phyloP scores from a whole-genome alignment of 2,797 vertebrate genomes.

The Siniperca undulata region DNA sequence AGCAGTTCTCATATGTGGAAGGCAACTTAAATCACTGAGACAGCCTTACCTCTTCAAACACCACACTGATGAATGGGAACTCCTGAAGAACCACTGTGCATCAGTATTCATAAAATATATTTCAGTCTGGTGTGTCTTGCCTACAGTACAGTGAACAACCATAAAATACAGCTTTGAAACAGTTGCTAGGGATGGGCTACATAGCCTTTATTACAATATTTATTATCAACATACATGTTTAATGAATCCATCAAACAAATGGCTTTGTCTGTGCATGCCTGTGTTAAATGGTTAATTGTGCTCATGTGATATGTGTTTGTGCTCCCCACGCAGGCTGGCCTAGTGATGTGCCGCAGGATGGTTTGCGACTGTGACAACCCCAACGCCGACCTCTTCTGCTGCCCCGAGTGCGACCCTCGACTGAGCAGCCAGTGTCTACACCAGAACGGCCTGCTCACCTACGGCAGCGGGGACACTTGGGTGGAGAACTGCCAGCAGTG shows the following conservation, averaged over 20 bases:
- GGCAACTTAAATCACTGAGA: slow-evolving; percentile 37
- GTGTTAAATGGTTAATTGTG: slow-evolving; percentile 26
- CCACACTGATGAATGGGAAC: slow-evolving; percentile 23
- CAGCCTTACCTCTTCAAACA: slow-evolving; percentile 28
- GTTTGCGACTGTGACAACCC: slow-evolving; percentile 99
- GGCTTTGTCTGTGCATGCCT: slow-evolving; percentile 34
- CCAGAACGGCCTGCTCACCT: slow-evolving; percentile 93
- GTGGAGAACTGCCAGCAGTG: slow-evolving; percentile 97
- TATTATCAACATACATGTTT: slow-evolving; percentile 61
- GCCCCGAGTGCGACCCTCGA: slow-evolving; percentile 96
- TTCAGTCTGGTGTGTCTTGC: slow-evolving; percentile 11
- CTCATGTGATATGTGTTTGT: slow-evolving; percentile 20
- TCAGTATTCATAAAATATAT: slow-evolving; percentile 43
- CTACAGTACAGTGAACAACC: not conserved
- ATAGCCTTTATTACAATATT: slow-evolving; percentile 51
- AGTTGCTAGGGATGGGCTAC: not conserved
- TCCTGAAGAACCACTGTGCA: slow-evolving; percentile 14
- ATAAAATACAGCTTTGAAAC: slow-evolving; percentile 39
- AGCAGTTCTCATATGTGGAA: slow-evolving; percentile 13
- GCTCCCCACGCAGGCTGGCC: slow-evolving; percentile 86
- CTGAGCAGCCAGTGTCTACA: slow-evolving; percentile 97
- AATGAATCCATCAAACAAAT: slow-evolving; percentile 52
- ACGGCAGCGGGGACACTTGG: slow-evolving; percentile 97
- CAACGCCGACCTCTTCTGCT: slow-evolving; percentile 96
- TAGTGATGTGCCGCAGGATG: slow-evolving; percentile 98